Percentiles rank a stretch among this genome's conserved stretches.
These are phyloP conservation scores for Mnemiopsis leidyi DNA, from an alignment of 37 sponge, comb jelly and placozoan genomes.

Conservation along the genomic window DNA sequence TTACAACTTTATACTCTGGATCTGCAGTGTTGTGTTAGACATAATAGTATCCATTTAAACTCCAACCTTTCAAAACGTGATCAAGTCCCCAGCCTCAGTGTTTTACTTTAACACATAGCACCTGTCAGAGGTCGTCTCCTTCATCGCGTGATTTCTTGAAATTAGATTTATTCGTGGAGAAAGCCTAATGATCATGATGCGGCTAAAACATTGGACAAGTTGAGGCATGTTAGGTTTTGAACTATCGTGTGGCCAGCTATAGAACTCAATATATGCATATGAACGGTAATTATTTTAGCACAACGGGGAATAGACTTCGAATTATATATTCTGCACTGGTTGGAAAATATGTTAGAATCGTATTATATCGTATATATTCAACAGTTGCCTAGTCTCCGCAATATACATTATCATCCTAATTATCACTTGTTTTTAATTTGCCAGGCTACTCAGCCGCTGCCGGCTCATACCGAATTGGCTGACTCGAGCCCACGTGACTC, in stretches of 20 bases:
- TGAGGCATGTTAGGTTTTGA: not conserved
- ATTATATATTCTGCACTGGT: too few relatives aligned
- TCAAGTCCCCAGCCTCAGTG: not conserved
- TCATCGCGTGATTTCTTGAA: not conserved
- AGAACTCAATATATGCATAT: too few relatives aligned
- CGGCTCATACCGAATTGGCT: not conserved
- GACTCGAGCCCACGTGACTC: not conserved
- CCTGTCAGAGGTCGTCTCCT: not conserved
- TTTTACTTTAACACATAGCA: not conserved
- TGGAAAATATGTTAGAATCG: too few relatives aligned
- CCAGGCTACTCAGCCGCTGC: not conserved
- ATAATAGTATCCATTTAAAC: not conserved
- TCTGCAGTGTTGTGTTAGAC: not conserved
- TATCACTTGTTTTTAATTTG: not conserved
- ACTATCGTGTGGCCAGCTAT: not conserved
- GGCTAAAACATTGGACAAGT: not conserved
- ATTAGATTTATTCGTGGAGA: not conserved
- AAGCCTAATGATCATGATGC: not conserved
- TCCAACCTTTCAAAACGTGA: not conserved
- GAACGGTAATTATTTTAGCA: not conserved
- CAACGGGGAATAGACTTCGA: not conserved
- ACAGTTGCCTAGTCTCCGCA: not conserved
- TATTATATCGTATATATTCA: too few relatives aligned
- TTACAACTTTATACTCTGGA: not conserved
- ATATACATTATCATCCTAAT: not conserved